phyloP scores from a whole-genome alignment of 2,888 invertebrate genomes.

The Teleiodes luculella region DNA sequence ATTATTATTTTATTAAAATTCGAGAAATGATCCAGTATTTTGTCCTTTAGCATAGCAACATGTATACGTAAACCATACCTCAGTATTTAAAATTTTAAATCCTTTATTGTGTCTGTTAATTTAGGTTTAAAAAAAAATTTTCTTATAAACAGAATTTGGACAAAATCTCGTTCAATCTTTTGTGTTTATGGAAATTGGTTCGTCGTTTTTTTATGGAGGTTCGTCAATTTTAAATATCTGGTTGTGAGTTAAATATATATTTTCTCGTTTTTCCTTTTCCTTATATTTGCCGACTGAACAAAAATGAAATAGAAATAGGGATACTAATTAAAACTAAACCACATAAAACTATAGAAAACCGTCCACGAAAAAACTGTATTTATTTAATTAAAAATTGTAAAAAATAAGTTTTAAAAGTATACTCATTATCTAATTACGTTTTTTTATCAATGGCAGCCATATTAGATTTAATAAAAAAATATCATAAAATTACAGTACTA shows the following conservation, averaged over 20 bases:
- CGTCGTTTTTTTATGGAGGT: conserved; percentile 13
- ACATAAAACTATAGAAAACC: conserved; percentile 60
- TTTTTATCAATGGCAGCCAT: conserved; percentile 59
- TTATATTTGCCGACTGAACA: conserved; percentile 52
- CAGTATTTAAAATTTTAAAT: conserved; percentile 57
- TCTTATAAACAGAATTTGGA: conserved; percentile 3
- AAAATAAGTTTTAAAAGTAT: conserved; percentile 44
- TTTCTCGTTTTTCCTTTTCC: conserved; percentile 32
- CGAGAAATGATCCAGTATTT: conserved; percentile 20
- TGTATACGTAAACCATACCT: conserved; percentile 83
- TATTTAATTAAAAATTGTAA: conserved; percentile 66
- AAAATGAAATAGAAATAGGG: conserved; percentile 53
- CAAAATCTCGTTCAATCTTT: conserved; percentile 24
- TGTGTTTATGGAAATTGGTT: background rate
- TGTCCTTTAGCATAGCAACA: conserved; percentile 50
- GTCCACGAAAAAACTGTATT: conserved; percentile 71
- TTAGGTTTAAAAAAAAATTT: conserved; percentile 17
- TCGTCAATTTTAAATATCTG: conserved; percentile 47
- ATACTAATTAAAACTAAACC: conserved; percentile 53
- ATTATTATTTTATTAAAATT: background rate
- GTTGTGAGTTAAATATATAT: conserved; percentile 47
- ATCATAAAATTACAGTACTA: conserved; percentile 5
- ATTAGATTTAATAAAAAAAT: conserved; percentile 42
- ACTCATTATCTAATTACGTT: conserved; percentile 55
- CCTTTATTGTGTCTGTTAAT: conserved; percentile 12